Percentiles rank a stretch among this genome's conserved stretches.
Evolutionary conservation across 2,797 vertebrate genomes (phyloP).

Genomic region (Peromyscus melanophrys): DNA sequence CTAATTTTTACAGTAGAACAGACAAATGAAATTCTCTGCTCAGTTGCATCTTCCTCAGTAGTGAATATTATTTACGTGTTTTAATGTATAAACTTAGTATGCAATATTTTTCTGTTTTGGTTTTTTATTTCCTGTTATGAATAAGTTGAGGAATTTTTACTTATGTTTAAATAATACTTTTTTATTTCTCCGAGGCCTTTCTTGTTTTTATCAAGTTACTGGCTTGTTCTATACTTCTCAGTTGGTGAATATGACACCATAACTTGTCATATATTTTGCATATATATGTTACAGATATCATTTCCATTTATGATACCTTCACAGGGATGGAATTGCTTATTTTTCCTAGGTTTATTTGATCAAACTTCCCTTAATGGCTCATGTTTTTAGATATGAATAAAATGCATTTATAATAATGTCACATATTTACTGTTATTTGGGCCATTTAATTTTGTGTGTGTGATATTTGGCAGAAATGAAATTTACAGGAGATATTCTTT

Average conservation of each 20-base stretch:
- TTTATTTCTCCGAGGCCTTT: not conserved
- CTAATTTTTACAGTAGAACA: not conserved
- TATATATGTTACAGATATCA: not conserved
- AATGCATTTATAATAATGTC: not conserved
- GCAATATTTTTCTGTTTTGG: not conserved
- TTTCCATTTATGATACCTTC: conserved; percentile 4
- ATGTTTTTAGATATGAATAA: not conserved
- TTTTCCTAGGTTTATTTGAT: not conserved
- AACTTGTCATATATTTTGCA: conserved; percentile 19
- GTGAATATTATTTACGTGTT: not conserved
- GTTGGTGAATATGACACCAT: not conserved
- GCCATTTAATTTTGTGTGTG: not conserved
- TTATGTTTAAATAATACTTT: not conserved
- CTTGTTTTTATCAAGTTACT: not conserved
- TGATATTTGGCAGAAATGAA: not conserved
- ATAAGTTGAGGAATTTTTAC: not conserved
- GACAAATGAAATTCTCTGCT: not conserved
- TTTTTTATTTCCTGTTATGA: conserved; percentile 11
- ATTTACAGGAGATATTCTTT: not conserved
- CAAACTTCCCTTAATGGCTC: not conserved
- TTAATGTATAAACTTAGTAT: not conserved
- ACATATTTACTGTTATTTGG: not conserved
- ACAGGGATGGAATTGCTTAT: not conserved
- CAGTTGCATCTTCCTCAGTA: not conserved
- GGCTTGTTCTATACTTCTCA: not conserved